Conservation (phyloP, 2,797 vertebrate genomes). For the Neosilurus mollespiculum region DNA sequence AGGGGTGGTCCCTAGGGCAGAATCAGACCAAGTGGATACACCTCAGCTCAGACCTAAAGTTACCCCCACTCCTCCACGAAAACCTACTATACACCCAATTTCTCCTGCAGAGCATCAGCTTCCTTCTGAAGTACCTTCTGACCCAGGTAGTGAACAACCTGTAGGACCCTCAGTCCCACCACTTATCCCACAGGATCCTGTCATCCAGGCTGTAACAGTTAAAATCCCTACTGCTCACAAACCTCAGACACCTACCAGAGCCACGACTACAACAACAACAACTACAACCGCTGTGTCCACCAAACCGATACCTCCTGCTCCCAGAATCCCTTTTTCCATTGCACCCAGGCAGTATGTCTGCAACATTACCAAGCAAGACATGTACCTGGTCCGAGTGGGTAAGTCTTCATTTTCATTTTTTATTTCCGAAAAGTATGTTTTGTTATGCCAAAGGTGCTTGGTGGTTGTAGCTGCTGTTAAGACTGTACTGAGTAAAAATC, state of each 20-base stretch:
- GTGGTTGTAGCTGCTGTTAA: not conserved
- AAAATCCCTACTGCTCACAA: constrained; percentile 18
- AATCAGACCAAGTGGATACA: constrained; percentile 44
- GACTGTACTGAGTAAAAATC: not conserved
- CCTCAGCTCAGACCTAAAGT: constrained; percentile 57
- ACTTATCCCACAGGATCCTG: constrained; percentile 28
- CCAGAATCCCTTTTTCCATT: constrained; percentile 69
- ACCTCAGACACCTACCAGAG: constrained; percentile 43
- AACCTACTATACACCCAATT: constrained; percentile 45
- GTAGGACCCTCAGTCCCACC: constrained; percentile 48
- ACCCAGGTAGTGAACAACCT: constrained; percentile 45
- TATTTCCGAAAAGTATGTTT: not conserved
- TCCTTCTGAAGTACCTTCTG: constrained; percentile 54
- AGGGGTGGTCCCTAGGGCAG: constrained; percentile 14
- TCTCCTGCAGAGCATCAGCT: constrained; percentile 67
- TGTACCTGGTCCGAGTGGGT: constrained; percentile 90
- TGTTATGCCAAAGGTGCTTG: not conserved
- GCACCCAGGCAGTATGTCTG: constrained; percentile 83
- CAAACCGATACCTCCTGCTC: constrained; percentile 61
- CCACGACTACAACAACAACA: constrained; percentile 40
- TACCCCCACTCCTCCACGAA: constrained; percentile 49
- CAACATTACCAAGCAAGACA: constrained; percentile 83
- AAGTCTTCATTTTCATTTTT: constrained; percentile 59
- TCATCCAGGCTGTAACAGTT: constrained; percentile 46
- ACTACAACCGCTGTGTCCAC: constrained; percentile 64